These are phyloP conservation scores for Myotis planiceps DNA, from an alignment of 2,797 vertebrate genomes.

Conservation along the genomic window DNA sequence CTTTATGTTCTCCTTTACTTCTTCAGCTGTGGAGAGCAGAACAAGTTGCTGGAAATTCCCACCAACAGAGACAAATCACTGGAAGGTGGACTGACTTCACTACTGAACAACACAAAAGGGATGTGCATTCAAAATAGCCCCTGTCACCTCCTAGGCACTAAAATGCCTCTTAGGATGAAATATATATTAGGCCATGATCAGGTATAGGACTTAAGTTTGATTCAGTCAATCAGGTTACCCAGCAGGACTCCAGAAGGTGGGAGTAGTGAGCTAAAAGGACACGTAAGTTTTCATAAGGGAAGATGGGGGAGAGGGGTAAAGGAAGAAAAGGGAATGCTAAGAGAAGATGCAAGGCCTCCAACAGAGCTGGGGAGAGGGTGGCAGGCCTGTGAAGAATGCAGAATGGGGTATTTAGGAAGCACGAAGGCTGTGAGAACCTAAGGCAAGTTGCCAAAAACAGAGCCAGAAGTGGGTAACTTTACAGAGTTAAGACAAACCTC, in stretches of 20 bases:
- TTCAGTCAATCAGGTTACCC: not conserved
- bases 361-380: not conserved
- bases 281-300: not conserved
- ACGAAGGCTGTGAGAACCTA: not conserved
- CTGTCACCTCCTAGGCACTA: not conserved
- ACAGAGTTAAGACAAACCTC: not conserved
- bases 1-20: not conserved
- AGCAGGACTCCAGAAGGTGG: not conserved
- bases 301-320: accelerated
- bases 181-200: no score
- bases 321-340: not conserved
- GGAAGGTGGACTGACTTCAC: not conserved
- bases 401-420: not conserved
- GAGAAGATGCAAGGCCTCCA: not conserved
- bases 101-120: not conserved
- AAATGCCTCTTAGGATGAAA: not conserved
- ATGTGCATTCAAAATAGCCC: not conserved
- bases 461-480: not conserved
- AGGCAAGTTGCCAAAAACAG: not conserved
- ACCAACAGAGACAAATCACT: not conserved
- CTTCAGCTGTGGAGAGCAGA: not conserved
- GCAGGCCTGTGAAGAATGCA: not conserved
- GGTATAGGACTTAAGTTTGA: not conserved
- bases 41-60: not conserved
- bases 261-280: not conserved